Conservation (phyloP, 2,113 vertebrate species). For the Nicator chloris region DNA sequence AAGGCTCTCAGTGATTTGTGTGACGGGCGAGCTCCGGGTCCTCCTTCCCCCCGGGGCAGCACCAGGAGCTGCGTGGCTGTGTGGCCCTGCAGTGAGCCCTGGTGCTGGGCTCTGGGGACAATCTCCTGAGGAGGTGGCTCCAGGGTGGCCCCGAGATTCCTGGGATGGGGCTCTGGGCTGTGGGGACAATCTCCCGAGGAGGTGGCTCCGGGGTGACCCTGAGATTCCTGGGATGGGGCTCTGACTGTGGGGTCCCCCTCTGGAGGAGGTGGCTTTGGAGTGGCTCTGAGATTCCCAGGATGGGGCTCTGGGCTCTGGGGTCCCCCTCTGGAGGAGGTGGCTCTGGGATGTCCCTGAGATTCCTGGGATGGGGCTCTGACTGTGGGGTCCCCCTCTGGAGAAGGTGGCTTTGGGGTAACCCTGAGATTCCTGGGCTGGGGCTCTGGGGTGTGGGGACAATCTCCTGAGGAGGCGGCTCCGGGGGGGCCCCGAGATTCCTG, state of each 20-base stretch:
- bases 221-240: neutral
- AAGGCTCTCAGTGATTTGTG: neutral
- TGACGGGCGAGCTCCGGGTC: neutral
- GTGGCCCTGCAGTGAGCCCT: neutral
- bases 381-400: too few relatives aligned
- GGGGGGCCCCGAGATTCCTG: neutral
- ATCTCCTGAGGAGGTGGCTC: rapidly evolving
- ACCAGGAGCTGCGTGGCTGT: rapidly evolving
- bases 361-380: too few relatives aligned
- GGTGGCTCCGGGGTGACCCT: neutral
- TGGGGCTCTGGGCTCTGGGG: neutral
- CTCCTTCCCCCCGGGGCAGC: neutral
- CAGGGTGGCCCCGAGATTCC: neutral
- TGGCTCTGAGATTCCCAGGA: neutral
- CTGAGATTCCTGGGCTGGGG: neutral
- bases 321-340: too few relatives aligned
- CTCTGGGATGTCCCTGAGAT: too few relatives aligned
- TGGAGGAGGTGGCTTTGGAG: neutral
- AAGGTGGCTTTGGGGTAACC: neutral
- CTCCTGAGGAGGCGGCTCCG: rapidly evolving
- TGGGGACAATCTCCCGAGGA: neutral
- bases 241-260: too few relatives aligned
- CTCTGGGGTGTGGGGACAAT: neutral
- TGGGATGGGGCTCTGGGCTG: neutral
- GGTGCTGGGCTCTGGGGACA: neutral